A percentile compares a stretch with the other conserved stretches of the same genome.
Conservation (phyloP, 2,888 invertebrate species). For the Melitaea athalia region DNA sequence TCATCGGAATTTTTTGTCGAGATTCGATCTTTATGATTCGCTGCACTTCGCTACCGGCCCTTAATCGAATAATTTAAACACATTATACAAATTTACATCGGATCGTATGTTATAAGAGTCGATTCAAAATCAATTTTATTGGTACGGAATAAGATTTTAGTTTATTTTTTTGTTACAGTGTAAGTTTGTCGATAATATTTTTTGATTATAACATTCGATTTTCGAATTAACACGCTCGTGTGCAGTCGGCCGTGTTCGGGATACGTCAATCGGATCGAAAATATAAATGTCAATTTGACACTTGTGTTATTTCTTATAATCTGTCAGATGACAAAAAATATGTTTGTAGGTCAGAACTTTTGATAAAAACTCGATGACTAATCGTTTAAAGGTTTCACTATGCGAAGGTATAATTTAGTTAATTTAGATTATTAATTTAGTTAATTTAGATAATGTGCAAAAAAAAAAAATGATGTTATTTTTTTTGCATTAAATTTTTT, state of each 20-base stretch:
- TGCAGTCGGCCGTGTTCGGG: conserved; percentile 48
- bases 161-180: background rate
- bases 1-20: conserved; percentile 60
- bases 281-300: conserved; percentile 66
- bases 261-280: conserved; percentile 61
- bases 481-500: background rate
- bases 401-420: background rate
- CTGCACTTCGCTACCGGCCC: conserved; percentile 67
- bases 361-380: conserved; percentile 6
- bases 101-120: background rate
- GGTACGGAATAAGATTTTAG: background rate
- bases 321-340: conserved; percentile 13
- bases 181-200: conserved; percentile 46
- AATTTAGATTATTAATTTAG: background rate
- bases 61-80: conserved; percentile 48
- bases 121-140: conserved; percentile 36
- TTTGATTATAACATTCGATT: conserved; percentile 60
- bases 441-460: too few relatives aligned
- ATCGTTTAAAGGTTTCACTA: background rate
- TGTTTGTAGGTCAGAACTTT: conserved; percentile 6
- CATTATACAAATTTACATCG: conserved; percentile 38
- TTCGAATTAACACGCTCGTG: conserved; percentile 62
- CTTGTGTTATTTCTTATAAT: conserved; percentile 32
- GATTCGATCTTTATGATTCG: conserved; percentile 73
- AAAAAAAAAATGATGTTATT: too few relatives aligned